Evolutionary conservation across 2,888 invertebrate genomes (phyloP), one percentile per base, ranked within the genome.

Genomic region (Anticlea derivata): DNA sequence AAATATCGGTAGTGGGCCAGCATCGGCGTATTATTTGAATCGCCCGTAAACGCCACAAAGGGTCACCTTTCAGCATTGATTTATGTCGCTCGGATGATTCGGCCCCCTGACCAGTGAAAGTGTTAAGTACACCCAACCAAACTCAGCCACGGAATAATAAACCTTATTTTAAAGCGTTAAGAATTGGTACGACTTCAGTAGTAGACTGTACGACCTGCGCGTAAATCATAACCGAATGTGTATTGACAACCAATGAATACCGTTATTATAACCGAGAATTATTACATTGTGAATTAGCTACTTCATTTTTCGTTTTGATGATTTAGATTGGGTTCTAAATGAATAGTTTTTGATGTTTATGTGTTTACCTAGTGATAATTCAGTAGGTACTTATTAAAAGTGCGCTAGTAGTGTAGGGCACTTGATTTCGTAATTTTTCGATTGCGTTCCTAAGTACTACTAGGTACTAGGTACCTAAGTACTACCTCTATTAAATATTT

Each of bases 191-290:
- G 26, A 17, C 17, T 27, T 26, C 34, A 6, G 10, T 38, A 5
- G 34, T 0, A 33, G 39, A 29, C 38, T 55, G 50, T 50, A 39
- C 59, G 37, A 62, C 53, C 61, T 52, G 65, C 67, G 67, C 80
- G 83, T 87, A 86, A 86, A 87, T 87, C 85, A 87, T 82, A 81
- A 66, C 68, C 61, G 68, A 56, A 63, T 64, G 66, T 80, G 83
- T 86, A 86, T 88, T 88, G 89, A 89, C 89, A 89, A 81, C 76
- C 71, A 67, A 78, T 85, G 83, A 86, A 86, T 82, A 75, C 75
- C 61, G 68, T 75, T 73, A 79, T 80, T 82, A 81, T 70, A 69
- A 37, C 41, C 65, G 64, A 66, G 63, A 75, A 78, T 76, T 75
- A 75, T 78, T 73, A 66, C 68, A 59, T 75, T 58, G 27, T 43